Conservation (phyloP, 2,888 invertebrate genomes). For the Acleris laterana region DNA sequence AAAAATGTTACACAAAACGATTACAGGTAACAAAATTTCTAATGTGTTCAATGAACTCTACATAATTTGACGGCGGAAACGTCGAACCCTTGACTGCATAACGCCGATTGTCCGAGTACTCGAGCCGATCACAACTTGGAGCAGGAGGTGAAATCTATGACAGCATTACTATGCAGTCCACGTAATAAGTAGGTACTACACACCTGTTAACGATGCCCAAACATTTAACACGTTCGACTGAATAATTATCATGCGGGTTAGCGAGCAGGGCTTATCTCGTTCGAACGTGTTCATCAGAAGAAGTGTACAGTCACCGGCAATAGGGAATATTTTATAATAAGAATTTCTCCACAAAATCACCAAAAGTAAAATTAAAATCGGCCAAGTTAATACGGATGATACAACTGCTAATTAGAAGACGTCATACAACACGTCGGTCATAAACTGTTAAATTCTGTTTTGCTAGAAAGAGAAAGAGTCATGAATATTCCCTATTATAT, state of each 20-base stretch:
- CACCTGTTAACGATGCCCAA: conserved; percentile 33
- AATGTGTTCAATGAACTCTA: conserved; percentile 5
- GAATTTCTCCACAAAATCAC: too few species aligned
- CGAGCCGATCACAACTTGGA: conserved; percentile 1
- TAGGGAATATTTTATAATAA: too few species aligned
- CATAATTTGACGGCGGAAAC: conserved; percentile 12
- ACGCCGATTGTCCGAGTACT: neutral
- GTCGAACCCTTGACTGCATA: conserved; percentile 1
- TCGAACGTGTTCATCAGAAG: conserved; percentile 8
- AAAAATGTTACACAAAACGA: too few species aligned
- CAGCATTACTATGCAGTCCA: conserved; percentile 23
- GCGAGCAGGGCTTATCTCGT: conserved; percentile 21
- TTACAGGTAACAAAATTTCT: neutral
- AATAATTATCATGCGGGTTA: conserved; percentile 27
- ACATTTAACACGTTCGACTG: conserved; percentile 29
- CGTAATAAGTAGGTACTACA: conserved; percentile 26
- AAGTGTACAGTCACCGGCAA: neutral
- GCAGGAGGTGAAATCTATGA: conserved; percentile 33
- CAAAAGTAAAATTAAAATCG: too few species aligned
- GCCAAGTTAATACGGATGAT: too few species aligned
- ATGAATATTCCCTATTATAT: too few species aligned
- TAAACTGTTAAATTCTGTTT: too few species aligned
- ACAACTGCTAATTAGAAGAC: too few species aligned
- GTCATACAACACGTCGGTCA: too few species aligned
- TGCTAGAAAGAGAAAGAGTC: too few species aligned